Evolutionary conservation across 2,797 vertebrate species (phyloP).

Genomic region (Enteromius paludinosus): DNA sequence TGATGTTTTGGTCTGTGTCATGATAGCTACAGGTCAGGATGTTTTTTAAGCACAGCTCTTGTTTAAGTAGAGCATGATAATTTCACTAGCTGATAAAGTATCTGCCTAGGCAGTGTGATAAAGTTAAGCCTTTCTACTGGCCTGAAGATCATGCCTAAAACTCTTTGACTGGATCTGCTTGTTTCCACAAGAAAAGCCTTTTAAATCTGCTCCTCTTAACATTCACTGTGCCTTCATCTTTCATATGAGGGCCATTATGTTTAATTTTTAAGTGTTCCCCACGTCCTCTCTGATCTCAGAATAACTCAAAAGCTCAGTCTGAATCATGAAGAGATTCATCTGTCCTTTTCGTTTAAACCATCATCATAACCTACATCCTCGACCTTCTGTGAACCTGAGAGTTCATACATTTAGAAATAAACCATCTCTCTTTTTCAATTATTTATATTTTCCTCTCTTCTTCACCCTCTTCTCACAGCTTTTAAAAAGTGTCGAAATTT

Average conservation of each 20-base stretch:
- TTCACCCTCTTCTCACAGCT: background rate
- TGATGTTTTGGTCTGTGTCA: background rate
- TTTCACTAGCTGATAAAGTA: conserved; percentile 52
- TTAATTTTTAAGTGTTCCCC: conserved; percentile 27
- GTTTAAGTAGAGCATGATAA: conserved; percentile 44
- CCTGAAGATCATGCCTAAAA: conserved; percentile 16
- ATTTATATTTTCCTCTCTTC: conserved; percentile 31
- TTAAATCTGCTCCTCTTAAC: conserved; percentile 20
- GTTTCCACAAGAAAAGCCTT: background rate
- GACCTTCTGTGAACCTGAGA: conserved; percentile 47
- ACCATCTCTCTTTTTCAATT: conserved; percentile 30
- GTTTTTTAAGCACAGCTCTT: conserved; percentile 32
- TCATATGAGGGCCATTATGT: background rate
- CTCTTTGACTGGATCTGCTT: background rate
- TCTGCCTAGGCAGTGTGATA: conserved; percentile 25
- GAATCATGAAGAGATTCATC: conserved; percentile 34
- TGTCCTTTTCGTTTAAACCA: conserved; percentile 35
- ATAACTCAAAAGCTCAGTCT: conserved; percentile 20
- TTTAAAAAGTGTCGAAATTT: conserved; percentile 1
- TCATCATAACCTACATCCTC: conserved; percentile 45
- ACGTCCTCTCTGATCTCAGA: conserved; percentile 24
- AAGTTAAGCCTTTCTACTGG: conserved; percentile 29
- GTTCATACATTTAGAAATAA: conserved; percentile 54
- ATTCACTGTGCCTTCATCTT: background rate
- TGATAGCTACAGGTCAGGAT: conserved; percentile 3